Evolutionary conservation across 1,140 invertebrate species (phyloP).

Genomic region (Cyclargus thomasi): DNA sequence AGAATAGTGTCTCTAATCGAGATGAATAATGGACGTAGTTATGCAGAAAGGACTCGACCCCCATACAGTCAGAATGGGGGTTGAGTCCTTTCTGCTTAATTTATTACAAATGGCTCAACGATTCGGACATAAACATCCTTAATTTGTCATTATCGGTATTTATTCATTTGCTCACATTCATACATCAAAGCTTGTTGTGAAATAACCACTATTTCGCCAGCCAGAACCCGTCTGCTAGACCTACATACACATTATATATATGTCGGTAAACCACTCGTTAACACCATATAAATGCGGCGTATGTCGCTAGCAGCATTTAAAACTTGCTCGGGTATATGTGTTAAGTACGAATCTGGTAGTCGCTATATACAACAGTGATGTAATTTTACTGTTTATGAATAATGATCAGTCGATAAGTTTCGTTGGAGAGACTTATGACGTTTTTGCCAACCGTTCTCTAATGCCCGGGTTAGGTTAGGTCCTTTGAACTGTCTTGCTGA

Average conservation of each 20-base stretch:
- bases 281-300: background rate
- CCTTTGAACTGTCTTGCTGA: too few species aligned
- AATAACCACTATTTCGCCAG: constrained; percentile 9
- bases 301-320: background rate
- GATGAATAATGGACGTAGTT: too few species aligned
- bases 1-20: too few species aligned
- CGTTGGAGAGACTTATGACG: too few species aligned
- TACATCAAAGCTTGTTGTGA: background rate
- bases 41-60: too few species aligned
- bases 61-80: too few species aligned
- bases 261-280: background rate
- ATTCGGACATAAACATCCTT: background rate
- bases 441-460: too few species aligned
- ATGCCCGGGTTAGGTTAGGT: too few species aligned
- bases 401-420: background rate
- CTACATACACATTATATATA: background rate
- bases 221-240: background rate
- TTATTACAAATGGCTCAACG: background rate
- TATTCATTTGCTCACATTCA: background rate
- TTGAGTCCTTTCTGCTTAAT: too few species aligned
- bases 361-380: background rate
- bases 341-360: background rate
- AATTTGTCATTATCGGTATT: background rate
- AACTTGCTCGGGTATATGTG: background rate
- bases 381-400: background rate